Evolutionary conservation across 2,113 vertebrate genomes (phyloP).

Genomic region (Amazona guildingii): DNA sequence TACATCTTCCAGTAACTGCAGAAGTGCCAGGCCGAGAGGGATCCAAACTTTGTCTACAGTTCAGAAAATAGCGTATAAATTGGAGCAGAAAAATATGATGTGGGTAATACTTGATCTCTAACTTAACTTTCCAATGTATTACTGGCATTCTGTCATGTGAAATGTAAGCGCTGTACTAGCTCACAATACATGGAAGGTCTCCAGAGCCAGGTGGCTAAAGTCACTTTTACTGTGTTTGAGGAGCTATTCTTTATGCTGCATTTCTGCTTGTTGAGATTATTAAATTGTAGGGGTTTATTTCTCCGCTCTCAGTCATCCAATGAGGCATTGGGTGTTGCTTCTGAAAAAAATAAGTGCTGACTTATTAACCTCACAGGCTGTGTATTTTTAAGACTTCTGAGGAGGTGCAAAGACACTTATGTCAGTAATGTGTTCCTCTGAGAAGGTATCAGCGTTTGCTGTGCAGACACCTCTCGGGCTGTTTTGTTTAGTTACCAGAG

Average conservation of each 20-base stretch:
- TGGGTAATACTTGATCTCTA: neutral
- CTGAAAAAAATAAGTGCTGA: neutral
- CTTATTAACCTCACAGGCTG: neutral
- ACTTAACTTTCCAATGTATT: neutral
- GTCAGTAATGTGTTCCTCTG: neutral
- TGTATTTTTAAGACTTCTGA: neutral
- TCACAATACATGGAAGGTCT: neutral
- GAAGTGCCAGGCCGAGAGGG: neutral
- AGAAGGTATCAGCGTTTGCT: neutral
- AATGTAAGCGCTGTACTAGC: neutral
- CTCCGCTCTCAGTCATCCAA: neutral
- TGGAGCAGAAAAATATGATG: neutral
- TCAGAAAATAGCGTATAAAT: neutral
- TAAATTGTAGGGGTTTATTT: neutral
- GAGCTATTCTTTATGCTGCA: neutral
- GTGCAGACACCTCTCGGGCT: neutral
- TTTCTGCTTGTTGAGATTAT: neutral
- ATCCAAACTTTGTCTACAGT: neutral
- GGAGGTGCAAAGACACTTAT: neutral
- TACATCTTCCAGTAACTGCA: neutral
- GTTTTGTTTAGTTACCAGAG: neutral
- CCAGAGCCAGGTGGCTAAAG: neutral
- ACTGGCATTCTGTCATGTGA: neutral
- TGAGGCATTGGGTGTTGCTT: neutral
- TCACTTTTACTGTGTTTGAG: neutral